These are phyloP conservation scores for Catostomus latipinnis DNA, from an alignment of 2,797 vertebrate species.

Conservation along the genomic window DNA sequence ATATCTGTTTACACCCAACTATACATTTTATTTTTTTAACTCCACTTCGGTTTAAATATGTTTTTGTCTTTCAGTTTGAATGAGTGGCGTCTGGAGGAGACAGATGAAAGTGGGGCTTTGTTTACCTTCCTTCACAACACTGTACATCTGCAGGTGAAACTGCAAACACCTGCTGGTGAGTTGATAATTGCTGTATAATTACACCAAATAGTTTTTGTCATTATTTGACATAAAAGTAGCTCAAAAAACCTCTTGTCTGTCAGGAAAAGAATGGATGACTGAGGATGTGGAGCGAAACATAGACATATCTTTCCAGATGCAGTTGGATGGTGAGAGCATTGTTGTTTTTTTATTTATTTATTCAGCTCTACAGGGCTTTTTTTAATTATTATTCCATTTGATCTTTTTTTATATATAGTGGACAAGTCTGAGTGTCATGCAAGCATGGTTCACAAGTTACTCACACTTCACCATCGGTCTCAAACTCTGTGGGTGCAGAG, in stretches of 20 bases:
- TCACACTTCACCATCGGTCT: constrained; percentile 63
- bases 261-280: constrained; percentile 55
- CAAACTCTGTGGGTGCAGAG: constrained; percentile 67
- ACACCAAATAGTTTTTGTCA: constrained; percentile 7
- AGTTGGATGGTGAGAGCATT: constrained; percentile 72
- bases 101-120: constrained; percentile 47
- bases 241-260: constrained; percentile 23
- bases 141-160: constrained; percentile 69
- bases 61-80: constrained; percentile 68
- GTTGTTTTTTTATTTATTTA: background rate
- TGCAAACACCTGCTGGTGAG: constrained; percentile 66
- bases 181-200: background rate
- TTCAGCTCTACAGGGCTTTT: background rate
- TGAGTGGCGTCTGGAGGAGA: constrained; percentile 74
- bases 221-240: background rate
- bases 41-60: background rate
- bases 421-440: constrained; percentile 66
- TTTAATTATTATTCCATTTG: background rate
- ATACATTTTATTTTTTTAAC: background rate
- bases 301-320: constrained; percentile 66
- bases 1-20: too few species aligned
- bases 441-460: constrained; percentile 74
- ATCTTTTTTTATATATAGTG: constrained; percentile 56
- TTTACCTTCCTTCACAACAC: constrained; percentile 77
- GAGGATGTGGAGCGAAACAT: constrained; percentile 64